These are phyloP conservation scores for Noctua comes DNA, from an alignment of 2,888 invertebrate species.

Conservation along the genomic window DNA sequence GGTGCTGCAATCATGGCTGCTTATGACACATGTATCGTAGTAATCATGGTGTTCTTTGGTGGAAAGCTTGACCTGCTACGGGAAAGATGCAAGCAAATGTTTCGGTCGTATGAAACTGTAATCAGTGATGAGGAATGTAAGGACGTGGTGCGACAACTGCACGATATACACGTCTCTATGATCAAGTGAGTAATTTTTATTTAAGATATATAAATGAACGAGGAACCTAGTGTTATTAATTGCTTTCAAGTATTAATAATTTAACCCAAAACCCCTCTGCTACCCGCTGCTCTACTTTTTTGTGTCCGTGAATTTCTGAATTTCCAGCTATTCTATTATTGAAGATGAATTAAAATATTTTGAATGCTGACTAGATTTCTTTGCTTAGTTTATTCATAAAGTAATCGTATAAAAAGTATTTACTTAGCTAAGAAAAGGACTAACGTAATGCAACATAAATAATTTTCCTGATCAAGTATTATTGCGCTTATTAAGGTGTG, in stretches of 20 bases:
- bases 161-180: slow-evolving; percentile 75
- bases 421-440: neutral
- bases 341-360: neutral
- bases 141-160: slow-evolving; percentile 73
- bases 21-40: slow-evolving; percentile 79
- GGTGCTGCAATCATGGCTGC: slow-evolving; percentile 79
- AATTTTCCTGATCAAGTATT: neutral
- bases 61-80: slow-evolving; percentile 82
- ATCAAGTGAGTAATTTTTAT: slow-evolving; percentile 78
- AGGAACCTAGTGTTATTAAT: neutral
- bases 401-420: neutral
- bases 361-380: neutral
- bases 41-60: slow-evolving; percentile 83
- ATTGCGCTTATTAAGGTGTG: no score
- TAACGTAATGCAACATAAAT: neutral
- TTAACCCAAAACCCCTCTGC: neutral
- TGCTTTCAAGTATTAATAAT: neutral
- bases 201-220: neutral
- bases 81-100: slow-evolving; percentile 80
- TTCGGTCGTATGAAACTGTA: slow-evolving; percentile 64
- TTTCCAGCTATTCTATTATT: neutral
- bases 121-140: slow-evolving; percentile 69
- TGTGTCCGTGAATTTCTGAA: neutral
- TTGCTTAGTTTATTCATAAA: neutral
- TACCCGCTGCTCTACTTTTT: neutral